Base-by-base conservation (phyloP, 2,888 invertebrate species). In the Rhimphoctona megacephalus region DNA sequence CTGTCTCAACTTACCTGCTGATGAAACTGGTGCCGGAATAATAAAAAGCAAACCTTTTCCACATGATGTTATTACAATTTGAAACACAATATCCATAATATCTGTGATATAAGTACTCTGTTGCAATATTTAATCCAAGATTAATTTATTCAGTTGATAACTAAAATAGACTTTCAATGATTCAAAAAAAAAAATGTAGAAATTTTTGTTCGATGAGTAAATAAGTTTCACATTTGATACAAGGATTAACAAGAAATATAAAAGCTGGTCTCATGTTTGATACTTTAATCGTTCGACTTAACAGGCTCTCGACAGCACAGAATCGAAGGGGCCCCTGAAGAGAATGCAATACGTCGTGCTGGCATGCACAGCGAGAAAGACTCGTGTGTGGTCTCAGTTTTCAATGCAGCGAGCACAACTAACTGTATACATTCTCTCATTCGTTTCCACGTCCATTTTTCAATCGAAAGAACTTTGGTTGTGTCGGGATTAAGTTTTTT, bases 311-410 rank as follows among this genome's bases (percentile, higher is more conserved):
- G 25, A 39, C 52, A 33, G 49, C 46, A 22, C 3, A 30, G 5
- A 3, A 30, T 33, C 11, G 33, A 46, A 11, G 66, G 19, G 80
- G 88, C 90, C 88, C 91, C 91, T 91, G 85, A 46, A 39, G 85
- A 67, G 72, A 88, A 90, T 89, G 92, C 92, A 92, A 86, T 91
- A 87, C 91, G 87, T 69, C 85, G 80, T 80, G 78, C 92, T 64
- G 64, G 80, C 86, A 74, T 89, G 92, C 88, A 89, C 76, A 87
- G 85, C 82, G 69, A 85, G 89, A 33, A n/a, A 79, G 88, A 90
- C 90, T 87, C 85, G 80, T 89, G 88, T 87, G 87, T 89, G 90
- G 90, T 89, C 88, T 85, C 61, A 57, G 57, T 46, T 72, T 64
- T 78, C 78, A 52, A 7, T 67, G 73, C 77, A 52, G 43, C 52